These are phyloP conservation scores for Rhabdomys pumilio DNA, from an alignment of 2,797 vertebrate genomes.

Conservation along the genomic window DNA sequence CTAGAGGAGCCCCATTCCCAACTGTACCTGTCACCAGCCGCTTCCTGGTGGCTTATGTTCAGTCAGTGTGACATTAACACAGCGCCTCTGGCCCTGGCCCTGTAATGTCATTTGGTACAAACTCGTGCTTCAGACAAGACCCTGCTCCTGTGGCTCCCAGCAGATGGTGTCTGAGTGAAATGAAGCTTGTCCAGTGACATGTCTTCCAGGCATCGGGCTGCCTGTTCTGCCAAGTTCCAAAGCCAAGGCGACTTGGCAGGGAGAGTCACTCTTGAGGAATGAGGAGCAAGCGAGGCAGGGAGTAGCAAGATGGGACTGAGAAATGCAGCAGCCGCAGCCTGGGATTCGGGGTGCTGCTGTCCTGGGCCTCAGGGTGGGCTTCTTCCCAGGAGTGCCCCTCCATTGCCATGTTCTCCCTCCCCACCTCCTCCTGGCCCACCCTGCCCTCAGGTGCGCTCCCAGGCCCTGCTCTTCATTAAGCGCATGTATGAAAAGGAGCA, in stretches of 20 bases:
- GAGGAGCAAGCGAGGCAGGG: not conserved
- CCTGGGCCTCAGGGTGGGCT: not conserved
- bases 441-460: slow-evolving; percentile 93
- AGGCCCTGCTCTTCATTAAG: slow-evolving; percentile 95
- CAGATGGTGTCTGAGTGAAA: not conserved
- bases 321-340: not conserved
- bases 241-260: not conserved
- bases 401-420: fast-evolving
- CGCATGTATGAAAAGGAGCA: slow-evolving; percentile 97
- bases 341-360: not conserved
- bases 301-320: fast-evolving
- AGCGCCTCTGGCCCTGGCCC: not conserved
- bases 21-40: not conserved
- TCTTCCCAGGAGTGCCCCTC: not conserved
- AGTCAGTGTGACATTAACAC: not conserved
- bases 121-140: not conserved
- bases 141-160: not conserved
- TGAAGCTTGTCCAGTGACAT: not conserved
- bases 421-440: not conserved
- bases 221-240: not conserved
- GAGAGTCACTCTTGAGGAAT: not conserved
- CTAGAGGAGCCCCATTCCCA: no score
- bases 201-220: not conserved
- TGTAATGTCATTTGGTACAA: not conserved
- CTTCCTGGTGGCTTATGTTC: fast-evolving